phyloP scores from a whole-genome alignment of 2,888 invertebrate species.

The Himalopsyche japonica region DNA sequence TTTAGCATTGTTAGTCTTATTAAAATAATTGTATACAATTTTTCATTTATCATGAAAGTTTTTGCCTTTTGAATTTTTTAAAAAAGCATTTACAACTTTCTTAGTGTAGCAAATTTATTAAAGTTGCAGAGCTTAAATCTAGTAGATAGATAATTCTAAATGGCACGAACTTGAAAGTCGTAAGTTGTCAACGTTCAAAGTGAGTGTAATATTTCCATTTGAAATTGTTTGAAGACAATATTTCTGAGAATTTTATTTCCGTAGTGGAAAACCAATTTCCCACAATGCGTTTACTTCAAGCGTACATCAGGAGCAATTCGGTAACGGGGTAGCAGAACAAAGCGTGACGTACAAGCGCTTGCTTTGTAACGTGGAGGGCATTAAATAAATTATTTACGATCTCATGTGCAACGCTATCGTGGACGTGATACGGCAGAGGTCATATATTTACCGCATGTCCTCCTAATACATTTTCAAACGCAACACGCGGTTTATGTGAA shows the following conservation, averaged over 20 bases:
- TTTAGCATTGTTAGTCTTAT: too few relatives aligned
- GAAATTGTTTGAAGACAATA: neutral
- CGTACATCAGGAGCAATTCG: neutral
- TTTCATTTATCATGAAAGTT: too few relatives aligned
- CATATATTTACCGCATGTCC: neutral
- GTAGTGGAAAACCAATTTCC: neutral
- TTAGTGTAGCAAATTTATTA: too few relatives aligned
- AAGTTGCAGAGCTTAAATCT: neutral
- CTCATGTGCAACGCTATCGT: neutral
- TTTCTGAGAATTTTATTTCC: neutral
- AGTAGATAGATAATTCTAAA: neutral
- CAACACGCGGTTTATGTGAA: neutral
- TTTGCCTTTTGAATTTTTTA: too few relatives aligned
- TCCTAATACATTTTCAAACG: conserved; percentile 1
- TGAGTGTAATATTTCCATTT: neutral
- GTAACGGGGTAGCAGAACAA: neutral
- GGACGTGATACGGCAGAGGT: neutral
- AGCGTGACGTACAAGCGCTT: neutral
- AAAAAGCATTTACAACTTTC: too few relatives aligned
- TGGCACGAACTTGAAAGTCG: neutral
- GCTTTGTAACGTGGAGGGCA: neutral
- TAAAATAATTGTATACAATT: too few relatives aligned
- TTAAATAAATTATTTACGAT: conserved; percentile 2
- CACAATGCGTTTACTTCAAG: neutral
- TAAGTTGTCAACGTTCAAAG: neutral